These are phyloP conservation scores for Xiphydria camelus DNA, from an alignment of 2,888 invertebrate genomes.

Conservation along the genomic window DNA sequence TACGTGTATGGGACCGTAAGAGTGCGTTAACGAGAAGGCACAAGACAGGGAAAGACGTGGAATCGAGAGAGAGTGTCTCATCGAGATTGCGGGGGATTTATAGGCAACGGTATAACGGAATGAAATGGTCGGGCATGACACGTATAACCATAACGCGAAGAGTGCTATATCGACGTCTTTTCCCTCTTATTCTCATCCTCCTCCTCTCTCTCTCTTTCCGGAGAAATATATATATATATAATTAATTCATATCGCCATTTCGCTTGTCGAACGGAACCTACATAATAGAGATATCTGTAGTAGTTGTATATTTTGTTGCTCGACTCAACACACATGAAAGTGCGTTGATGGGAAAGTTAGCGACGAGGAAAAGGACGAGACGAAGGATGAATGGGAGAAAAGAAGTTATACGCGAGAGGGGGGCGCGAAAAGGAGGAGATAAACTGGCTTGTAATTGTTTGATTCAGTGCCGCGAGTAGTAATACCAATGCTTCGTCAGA, in stretches of 20 bases:
- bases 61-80: neutral
- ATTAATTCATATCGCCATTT: no score
- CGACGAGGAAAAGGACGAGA: neutral
- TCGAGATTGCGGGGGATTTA: neutral
- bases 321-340: no score
- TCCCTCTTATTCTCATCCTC: no score
- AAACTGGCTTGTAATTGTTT: neutral
- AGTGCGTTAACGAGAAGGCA: no score
- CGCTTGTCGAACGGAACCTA: no score
- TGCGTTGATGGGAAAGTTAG: neutral
- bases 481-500: constrained; percentile 21
- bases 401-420: no score
- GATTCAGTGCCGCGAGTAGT: constrained; percentile 18
- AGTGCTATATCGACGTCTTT: constrained; percentile 1
- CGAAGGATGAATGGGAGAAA: neutral
- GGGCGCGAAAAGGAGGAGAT: neutral
- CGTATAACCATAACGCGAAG: no score
- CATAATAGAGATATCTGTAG: no score
- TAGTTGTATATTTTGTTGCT: no score
- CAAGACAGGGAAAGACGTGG: neutral
- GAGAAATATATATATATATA: no score
- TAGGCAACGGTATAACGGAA: neutral
- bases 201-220: no score
- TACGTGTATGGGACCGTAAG: no score
- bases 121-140: neutral